Conservation (phyloP, 2,113 vertebrate genomes). For the Xyliphius kryptos region DNA sequence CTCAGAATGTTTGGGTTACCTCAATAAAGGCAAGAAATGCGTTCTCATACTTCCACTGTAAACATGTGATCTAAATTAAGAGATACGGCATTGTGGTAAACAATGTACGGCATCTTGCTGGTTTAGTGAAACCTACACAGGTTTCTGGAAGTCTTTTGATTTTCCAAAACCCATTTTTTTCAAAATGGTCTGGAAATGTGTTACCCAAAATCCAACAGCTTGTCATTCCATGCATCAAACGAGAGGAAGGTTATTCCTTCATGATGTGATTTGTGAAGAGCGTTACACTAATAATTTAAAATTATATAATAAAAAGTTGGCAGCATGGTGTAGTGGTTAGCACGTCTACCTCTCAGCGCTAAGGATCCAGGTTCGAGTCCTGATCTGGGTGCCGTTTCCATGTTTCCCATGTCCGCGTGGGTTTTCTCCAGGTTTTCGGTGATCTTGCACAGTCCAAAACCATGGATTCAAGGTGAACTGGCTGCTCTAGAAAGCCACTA, state of each 20-base stretch:
- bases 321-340: no score
- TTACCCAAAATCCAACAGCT: background rate
- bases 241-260: background rate
- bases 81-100: background rate
- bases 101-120: background rate
- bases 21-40: background rate
- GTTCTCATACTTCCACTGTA: background rate
- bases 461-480: no score
- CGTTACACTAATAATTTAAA: no score
- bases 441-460: no score
- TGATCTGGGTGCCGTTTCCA: no score
- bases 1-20: background rate
- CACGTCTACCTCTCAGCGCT: no score
- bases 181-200: background rate
- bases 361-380: no score
- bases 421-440: no score
- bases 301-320: no score
- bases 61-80: background rate
- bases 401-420: no score
- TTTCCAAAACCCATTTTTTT: background rate
- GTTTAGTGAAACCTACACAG: constrained; percentile 1
- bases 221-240: background rate
- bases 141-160: background rate
- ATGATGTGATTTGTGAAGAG: background rate
- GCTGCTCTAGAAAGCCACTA: no score